These are phyloP conservation scores for Cyclura pinguis DNA, from an alignment of 2,797 vertebrate species.

Conservation along the genomic window DNA sequence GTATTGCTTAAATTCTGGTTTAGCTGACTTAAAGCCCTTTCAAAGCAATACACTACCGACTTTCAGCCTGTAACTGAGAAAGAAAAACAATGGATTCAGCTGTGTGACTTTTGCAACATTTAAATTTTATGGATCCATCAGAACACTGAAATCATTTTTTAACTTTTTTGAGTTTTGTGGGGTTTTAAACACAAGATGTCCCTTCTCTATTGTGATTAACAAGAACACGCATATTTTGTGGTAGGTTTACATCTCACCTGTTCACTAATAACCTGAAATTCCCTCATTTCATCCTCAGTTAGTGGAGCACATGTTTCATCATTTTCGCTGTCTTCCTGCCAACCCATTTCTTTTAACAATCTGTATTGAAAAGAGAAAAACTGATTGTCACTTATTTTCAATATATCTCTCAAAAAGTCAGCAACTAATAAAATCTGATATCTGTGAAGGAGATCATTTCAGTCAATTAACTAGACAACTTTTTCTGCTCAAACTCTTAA, in stretches of 20 bases:
- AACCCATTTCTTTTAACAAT: slow-evolving; percentile 86
- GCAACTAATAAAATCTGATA: background rate
- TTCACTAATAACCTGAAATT: slow-evolving; percentile 83
- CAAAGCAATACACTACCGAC: background rate
- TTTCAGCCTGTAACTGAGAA: background rate
- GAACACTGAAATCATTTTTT: background rate
- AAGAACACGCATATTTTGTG: background rate
- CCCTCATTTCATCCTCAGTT: slow-evolving; percentile 87
- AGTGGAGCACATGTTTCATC: slow-evolving; percentile 84
- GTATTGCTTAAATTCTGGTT: background rate
- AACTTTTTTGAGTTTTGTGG: no score
- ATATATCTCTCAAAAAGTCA: background rate
- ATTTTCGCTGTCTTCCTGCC: slow-evolving; percentile 86
- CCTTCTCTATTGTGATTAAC: background rate
- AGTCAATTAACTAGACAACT: background rate
- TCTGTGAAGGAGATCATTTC: background rate
- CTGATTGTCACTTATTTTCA: background rate
- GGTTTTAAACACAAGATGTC: background rate
- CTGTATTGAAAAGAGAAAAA: slow-evolving; percentile 63
- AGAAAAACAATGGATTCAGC: background rate
- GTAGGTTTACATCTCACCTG: slow-evolving; percentile 75
- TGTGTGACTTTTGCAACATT: background rate
- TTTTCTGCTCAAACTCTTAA: background rate
- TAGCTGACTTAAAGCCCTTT: background rate
- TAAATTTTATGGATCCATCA: background rate